Evolutionary conservation across 2,113 vertebrate species (phyloP).

Genomic region (Rhipidura dahli): DNA sequence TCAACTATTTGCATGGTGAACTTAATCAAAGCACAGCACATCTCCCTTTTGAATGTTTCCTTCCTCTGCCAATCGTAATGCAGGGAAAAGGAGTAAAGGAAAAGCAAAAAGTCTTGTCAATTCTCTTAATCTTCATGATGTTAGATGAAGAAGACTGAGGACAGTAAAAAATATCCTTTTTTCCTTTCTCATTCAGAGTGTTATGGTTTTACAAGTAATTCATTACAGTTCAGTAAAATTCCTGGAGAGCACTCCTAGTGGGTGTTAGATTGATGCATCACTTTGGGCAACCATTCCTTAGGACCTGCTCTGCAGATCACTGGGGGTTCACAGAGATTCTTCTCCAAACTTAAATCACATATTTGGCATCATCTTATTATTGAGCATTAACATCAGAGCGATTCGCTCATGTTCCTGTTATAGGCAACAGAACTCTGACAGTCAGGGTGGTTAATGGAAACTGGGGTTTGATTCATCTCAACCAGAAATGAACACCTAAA

Average conservation of each 20-base stretch:
- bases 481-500: background rate
- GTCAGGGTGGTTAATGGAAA: background rate
- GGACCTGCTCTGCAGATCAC: background rate
- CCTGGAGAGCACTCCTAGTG: background rate
- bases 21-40: background rate
- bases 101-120: background rate
- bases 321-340: background rate
- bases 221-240: background rate
- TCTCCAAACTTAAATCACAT: background rate
- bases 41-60: background rate
- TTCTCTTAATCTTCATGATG: background rate
- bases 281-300: background rate
- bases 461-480: background rate
- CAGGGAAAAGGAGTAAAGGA: background rate
- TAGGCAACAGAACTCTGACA: background rate
- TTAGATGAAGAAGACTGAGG: background rate
- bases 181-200: background rate
- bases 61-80: background rate
- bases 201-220: background rate
- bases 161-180: background rate
- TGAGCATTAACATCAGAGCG: background rate
- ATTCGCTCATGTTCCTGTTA: background rate
- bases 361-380: background rate
- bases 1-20: background rate
- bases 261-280: background rate